Evolutionary conservation across 2,113 vertebrate genomes (phyloP).

Genomic region (Oncorhynchus tshawytscha): DNA sequence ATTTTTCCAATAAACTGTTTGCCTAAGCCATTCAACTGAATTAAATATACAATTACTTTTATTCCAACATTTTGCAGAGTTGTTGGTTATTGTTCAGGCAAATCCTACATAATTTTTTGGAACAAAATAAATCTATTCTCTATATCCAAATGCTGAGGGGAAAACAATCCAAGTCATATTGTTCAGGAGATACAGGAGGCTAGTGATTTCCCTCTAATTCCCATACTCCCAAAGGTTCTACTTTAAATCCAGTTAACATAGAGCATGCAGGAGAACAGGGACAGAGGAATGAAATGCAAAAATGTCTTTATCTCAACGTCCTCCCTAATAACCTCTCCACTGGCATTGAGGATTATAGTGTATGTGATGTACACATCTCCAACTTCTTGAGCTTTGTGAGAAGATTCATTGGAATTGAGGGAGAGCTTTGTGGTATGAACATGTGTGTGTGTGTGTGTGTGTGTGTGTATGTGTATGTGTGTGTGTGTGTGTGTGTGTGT

Average conservation of each 20-base stretch:
- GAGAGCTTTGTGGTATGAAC: not conserved
- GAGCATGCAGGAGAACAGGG: slow-evolving; percentile 10
- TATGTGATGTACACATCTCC: not conserved
- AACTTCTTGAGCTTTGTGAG: not conserved
- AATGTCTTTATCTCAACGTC: slow-evolving; percentile 3
- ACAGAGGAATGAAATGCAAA: slow-evolving; percentile 5
- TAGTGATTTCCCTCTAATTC: not conserved
- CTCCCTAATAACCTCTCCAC: not conserved
- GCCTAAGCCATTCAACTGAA: too few species aligned
- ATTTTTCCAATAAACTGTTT: too few species aligned
- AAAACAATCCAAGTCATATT: too few species aligned
- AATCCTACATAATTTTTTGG: too few species aligned
- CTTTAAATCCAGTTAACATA: slow-evolving; percentile 9
- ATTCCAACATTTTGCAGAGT: too few species aligned
- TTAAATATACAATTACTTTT: too few species aligned
- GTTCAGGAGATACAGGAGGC: not conserved
- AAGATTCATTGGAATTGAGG: not conserved
- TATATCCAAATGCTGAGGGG: too few species aligned
- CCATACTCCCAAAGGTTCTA: not conserved
- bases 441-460: not conserved
- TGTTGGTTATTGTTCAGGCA: too few species aligned
- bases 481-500: too few species aligned
- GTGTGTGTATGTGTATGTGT: not conserved
- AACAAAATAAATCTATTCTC: too few species aligned
- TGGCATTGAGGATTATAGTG: not conserved